Evolutionary conservation across 2,113 vertebrate genomes (phyloP).

Genomic region (Leptobrachium leishanense): DNA sequence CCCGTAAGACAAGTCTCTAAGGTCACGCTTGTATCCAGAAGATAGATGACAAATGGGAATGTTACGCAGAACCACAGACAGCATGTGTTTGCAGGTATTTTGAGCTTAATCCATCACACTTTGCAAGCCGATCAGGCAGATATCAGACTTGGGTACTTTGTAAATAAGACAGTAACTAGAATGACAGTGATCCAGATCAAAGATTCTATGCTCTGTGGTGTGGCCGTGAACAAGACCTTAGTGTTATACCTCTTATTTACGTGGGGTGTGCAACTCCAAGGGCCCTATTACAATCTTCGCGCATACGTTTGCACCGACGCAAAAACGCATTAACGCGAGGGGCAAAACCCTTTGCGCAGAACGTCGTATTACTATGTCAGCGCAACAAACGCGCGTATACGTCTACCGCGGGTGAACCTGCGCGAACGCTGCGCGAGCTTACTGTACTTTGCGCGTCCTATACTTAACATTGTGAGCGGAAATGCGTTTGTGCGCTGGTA

Average conservation of each 20-base stretch:
- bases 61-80: slow-evolving; percentile 44
- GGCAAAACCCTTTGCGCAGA: no score
- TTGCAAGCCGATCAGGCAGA: slow-evolving; percentile 28
- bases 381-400: no score
- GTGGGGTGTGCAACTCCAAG: no score
- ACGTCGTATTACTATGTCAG: no score
- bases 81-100: slow-evolving; percentile 31
- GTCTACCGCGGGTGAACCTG: no score
- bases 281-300: no score
- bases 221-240: not conserved
- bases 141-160: slow-evolving; percentile 31
- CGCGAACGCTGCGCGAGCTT: no score
- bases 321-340: no score
- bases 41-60: slow-evolving; percentile 50
- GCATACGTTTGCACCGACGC: no score
- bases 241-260: not conserved
- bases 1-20: slow-evolving; percentile 45
- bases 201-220: slow-evolving; percentile 3
- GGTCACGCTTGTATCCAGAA: slow-evolving; percentile 54
- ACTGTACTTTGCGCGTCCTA: no score
- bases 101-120: slow-evolving; percentile 53
- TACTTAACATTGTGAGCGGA: no score
- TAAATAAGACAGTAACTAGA: slow-evolving; percentile 3
- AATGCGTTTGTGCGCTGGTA: no score
- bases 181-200: slow-evolving; percentile 9